A percentile compares a stretch with the other conserved stretches of the same genome.
These are phyloP conservation scores for Pteropus alecto DNA, from an alignment of 2,113 vertebrate genomes.

Conservation along the genomic window DNA sequence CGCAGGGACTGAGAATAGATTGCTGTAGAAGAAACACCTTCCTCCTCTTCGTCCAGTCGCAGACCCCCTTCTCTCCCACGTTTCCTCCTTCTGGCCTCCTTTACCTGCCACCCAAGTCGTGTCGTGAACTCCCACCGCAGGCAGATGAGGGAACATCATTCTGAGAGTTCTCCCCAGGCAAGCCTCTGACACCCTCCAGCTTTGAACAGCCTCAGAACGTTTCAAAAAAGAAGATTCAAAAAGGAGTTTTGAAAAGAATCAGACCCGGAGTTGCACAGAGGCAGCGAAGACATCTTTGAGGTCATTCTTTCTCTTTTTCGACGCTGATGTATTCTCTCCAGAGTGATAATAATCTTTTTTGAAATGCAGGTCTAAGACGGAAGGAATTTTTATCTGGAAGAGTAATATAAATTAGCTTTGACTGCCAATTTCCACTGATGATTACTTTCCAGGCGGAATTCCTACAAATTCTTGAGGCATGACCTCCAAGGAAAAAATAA, in stretches of 20 bases:
- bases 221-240: constrained; percentile 65
- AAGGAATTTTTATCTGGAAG: constrained; percentile 97
- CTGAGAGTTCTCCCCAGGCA: not conserved
- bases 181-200: constrained; percentile 52
- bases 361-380: constrained; percentile 93
- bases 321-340: constrained; percentile 88
- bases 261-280: constrained; percentile 72
- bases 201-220: constrained; percentile 55
- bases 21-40: not conserved
- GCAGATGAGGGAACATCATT: not conserved
- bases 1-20: not conserved
- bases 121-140: constrained; percentile 36
- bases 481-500: constrained; percentile 91
- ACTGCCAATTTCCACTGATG: constrained; percentile 95
- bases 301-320: constrained; percentile 81
- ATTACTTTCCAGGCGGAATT: constrained; percentile 95
- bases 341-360: constrained; percentile 92
- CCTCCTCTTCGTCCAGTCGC: not conserved
- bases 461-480: constrained; percentile 92
- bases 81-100: not conserved
- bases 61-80: not conserved
- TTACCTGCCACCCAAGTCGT: constrained; percentile 38
- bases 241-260: constrained; percentile 48
- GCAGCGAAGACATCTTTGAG: constrained; percentile 77
- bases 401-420: constrained; percentile 90